Conservation (phyloP, 2,888 invertebrate species). For the Ecdyonurus torrentis region DNA sequence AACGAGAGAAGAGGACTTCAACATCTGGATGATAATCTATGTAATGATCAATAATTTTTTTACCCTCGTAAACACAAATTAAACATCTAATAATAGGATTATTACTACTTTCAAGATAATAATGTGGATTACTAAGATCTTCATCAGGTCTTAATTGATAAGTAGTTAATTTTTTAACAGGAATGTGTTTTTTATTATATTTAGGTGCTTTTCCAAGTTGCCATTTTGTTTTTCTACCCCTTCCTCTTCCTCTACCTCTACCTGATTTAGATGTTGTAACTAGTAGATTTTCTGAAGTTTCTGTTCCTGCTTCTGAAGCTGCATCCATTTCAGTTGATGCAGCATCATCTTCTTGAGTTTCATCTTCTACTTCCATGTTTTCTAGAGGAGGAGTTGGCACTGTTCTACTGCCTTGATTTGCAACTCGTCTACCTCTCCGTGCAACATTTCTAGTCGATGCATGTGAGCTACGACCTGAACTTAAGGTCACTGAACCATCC, state of each 20-base stretch:
- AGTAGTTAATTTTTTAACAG: neutral
- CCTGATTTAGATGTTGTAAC: neutral
- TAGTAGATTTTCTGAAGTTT: neutral
- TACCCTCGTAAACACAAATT: constrained; percentile 39
- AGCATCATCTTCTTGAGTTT: neutral
- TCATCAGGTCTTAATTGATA: neutral
- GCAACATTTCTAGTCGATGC: neutral
- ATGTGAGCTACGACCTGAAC: neutral
- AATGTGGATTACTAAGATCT: neutral
- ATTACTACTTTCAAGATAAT: neutral
- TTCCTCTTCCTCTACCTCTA: neutral
- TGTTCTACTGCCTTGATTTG: neutral
- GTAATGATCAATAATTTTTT: constrained; percentile 48
- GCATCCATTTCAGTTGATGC: neutral
- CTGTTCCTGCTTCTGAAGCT: neutral
- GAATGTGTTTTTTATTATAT: too few relatives aligned
- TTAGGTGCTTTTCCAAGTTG: neutral
- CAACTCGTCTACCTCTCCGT: neutral
- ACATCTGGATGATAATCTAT: constrained; percentile 40
- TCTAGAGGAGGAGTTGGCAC: too few relatives aligned
- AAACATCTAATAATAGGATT: constrained; percentile 31
- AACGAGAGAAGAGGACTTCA: constrained; percentile 46
- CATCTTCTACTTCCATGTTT: neutral
- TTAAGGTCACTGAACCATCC: neutral
- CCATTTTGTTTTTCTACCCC: neutral